Evolutionary conservation across 2,797 vertebrate species (phyloP).

Genomic region (Leucoraja ocellata): DNA sequence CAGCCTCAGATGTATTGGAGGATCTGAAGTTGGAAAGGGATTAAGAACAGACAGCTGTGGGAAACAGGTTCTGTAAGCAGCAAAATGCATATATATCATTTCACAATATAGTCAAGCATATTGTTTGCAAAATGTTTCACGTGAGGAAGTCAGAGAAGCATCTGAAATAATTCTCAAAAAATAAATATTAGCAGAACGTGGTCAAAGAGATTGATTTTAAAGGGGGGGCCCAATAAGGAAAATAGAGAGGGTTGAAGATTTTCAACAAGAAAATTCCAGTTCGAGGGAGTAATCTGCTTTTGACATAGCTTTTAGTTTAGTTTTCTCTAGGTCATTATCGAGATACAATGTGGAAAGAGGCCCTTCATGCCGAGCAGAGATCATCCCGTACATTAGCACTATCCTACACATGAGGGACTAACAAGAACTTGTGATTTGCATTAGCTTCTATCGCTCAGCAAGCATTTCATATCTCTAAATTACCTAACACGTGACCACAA

Average conservation of each 20-base stretch:
- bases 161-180: not conserved
- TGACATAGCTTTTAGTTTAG: not conserved
- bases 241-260: not conserved
- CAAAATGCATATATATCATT: not conserved
- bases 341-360: no score
- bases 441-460: no score
- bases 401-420: no score
- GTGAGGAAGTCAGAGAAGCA: not conserved
- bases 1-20: not conserved
- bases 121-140: not conserved
- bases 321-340: no score
- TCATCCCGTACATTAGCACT: no score
- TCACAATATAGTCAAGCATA: not conserved
- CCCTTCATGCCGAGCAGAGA: no score
- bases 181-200: not conserved
- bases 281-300: not conserved
- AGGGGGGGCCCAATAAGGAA: not conserved
- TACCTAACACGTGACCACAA: no score
- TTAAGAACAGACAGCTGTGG: not conserved
- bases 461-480: no score
- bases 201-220: not conserved
- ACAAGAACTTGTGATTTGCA: no score
- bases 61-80: no score
- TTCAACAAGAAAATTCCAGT: not conserved
- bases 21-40: not conserved